Conservation (phyloP, 1,140 invertebrate genomes). For the Sogatella furcifera region DNA sequence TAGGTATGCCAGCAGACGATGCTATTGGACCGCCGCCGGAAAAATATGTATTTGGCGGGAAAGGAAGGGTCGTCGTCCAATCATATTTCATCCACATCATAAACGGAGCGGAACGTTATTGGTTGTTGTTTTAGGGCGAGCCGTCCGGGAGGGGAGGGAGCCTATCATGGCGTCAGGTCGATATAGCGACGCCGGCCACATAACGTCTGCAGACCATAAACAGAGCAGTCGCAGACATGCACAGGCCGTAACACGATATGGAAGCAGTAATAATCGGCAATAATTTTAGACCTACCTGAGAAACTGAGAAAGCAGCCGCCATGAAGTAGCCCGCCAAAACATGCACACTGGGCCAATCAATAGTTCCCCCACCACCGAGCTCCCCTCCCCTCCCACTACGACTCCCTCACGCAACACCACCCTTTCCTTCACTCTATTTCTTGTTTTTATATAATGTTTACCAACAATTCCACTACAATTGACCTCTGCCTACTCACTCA, state of each 20-base stretch:
- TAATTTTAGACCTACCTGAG: neutral
- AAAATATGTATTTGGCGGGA: neutral
- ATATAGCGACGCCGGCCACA: neutral
- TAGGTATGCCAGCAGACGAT: too few species aligned
- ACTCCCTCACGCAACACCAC: neutral
- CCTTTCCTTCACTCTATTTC: too few species aligned
- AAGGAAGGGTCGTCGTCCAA: neutral
- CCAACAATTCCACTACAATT: neutral
- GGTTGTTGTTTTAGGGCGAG: neutral
- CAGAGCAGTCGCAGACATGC: neutral
- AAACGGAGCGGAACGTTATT: neutral
- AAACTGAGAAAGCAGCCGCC: neutral
- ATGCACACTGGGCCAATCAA: constrained; percentile 1
- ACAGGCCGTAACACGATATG: too few species aligned
- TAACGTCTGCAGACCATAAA: neutral
- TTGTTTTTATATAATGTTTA: neutral
- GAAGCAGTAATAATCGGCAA: too few species aligned
- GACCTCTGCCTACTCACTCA: too few species aligned
- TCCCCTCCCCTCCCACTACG: neutral
- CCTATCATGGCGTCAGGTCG: neutral
- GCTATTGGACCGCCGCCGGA: too few species aligned
- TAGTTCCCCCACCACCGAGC: neutral
- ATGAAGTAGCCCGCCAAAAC: neutral
- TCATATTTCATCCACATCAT: neutral
- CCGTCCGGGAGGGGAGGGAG: neutral